Evolutionary conservation across 2,888 invertebrate genomes (phyloP).

Genomic region (Luffia ferchaultella): DNA sequence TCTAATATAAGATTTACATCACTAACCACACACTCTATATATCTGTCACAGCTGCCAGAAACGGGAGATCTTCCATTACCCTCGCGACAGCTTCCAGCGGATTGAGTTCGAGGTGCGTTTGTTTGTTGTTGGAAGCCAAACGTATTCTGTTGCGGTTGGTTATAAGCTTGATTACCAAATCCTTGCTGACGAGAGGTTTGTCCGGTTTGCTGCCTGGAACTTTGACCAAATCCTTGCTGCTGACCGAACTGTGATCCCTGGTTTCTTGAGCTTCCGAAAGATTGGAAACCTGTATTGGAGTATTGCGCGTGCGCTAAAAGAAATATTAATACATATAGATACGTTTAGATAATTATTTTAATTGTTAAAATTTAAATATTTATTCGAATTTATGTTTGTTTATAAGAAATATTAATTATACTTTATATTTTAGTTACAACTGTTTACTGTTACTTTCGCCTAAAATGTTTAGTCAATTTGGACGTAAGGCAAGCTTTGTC

Average conservation of each 20-base stretch:
- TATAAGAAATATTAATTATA: no score
- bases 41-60: slow-evolving; percentile 76
- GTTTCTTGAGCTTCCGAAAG: slow-evolving; percentile 3
- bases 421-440: no score
- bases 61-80: slow-evolving; percentile 74
- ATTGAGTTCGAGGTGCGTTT: slow-evolving; percentile 19
- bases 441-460: no score
- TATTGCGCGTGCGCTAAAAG: slow-evolving; percentile 4
- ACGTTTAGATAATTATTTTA: neutral
- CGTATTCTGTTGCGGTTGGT: slow-evolving; percentile 12
- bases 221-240: no score
- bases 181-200: neutral
- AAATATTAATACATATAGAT: neutral
- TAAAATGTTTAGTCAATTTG: no score
- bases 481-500: no score
- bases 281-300: slow-evolving; percentile 1
- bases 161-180: neutral
- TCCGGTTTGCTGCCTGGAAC: no score
- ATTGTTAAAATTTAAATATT: no score
- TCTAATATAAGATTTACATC: no score
- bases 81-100: slow-evolving; percentile 64
- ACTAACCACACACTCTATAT: slow-evolving; percentile 72
- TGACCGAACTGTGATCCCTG: no score
- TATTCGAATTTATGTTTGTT: no score
- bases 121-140: slow-evolving; percentile 16